Percentiles rank a stretch among this genome's conserved stretches.
Conservation (phyloP, 2,888 invertebrate genomes). For the Leptogaster cylindrica region DNA sequence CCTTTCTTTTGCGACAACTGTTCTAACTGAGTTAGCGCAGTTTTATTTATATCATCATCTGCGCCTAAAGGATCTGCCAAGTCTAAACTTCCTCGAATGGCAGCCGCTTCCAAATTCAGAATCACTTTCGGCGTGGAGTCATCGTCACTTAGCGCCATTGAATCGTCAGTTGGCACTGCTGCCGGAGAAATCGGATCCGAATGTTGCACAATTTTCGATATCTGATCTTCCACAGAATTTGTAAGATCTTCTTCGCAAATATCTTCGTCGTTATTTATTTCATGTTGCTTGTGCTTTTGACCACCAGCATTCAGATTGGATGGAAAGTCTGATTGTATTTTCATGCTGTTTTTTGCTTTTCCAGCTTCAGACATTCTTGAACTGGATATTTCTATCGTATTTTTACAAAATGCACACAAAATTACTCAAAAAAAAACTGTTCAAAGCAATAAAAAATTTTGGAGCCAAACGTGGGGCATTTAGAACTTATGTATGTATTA, state of each 20-base stretch:
- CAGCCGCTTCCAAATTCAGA: constrained; percentile 20
- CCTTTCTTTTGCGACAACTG: constrained; percentile 6
- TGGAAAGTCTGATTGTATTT: too few relatives aligned
- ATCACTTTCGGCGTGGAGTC: constrained; percentile 15
- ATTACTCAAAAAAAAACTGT: constrained; percentile 1
- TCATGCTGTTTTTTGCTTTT: too few relatives aligned
- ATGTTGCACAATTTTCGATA: constrained; percentile 28
- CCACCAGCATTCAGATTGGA: too few relatives aligned
- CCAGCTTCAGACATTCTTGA: constrained; percentile 21
- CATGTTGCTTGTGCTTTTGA: too few relatives aligned
- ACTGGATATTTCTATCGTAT: constrained; percentile 4
- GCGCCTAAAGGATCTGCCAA: neutral
- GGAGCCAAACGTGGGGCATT: too few relatives aligned
- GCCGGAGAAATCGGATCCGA: constrained; percentile 33
- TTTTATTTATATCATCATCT: neutral
- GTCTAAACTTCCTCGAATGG: neutral
- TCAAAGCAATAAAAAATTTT: too few relatives aligned
- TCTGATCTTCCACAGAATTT: constrained; percentile 15
- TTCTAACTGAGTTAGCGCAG: neutral
- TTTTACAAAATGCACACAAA: constrained; percentile 8
- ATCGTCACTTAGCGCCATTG: constrained; percentile 3
- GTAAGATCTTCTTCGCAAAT: too few relatives aligned
- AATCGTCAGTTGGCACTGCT: neutral
- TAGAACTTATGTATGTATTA: too few relatives aligned
- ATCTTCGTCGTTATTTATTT: too few relatives aligned